Conservation (phyloP, 2,888 invertebrate species). For the Ophioninae sp. region DNA sequence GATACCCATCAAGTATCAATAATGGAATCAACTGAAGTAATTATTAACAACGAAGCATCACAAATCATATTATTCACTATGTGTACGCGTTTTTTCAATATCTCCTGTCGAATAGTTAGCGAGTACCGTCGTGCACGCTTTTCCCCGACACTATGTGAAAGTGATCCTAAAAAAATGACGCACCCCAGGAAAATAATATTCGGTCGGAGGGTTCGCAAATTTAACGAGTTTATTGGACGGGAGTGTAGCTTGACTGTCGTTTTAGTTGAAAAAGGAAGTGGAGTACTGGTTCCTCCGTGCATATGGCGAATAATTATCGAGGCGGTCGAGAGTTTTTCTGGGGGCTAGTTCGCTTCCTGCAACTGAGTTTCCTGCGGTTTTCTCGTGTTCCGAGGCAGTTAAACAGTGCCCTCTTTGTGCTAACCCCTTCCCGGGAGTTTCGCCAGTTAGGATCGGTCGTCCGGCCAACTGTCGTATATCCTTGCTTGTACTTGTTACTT, state of each 20-base stretch:
- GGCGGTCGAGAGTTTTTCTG: conserved; percentile 48
- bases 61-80: no score
- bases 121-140: no score
- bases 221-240: conserved; percentile 5
- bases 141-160: not conserved
- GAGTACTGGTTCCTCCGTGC: conserved; percentile 14
- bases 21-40: no score
- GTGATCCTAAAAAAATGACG: not conserved
- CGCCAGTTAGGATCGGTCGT: conserved; percentile 21
- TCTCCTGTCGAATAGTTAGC: no score
- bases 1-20: no score
- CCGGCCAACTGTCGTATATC: conserved; percentile 48
- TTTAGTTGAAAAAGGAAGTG: not conserved
- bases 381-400: conserved; percentile 74
- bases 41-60: no score
- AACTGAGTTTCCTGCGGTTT: conserved; percentile 70
- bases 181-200: not conserved
- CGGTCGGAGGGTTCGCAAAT: conserved; percentile 1
- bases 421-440: conserved; percentile 19
- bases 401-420: conserved; percentile 57
- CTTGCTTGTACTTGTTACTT: conserved; percentile 43
- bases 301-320: conserved; percentile 55
- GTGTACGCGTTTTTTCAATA: no score
- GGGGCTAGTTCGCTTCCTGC: conserved; percentile 45
- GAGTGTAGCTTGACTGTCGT: not conserved